Base-by-base conservation (phyloP, 92 coral and sea anemone genomes). In the Muricea muricata region DNA sequence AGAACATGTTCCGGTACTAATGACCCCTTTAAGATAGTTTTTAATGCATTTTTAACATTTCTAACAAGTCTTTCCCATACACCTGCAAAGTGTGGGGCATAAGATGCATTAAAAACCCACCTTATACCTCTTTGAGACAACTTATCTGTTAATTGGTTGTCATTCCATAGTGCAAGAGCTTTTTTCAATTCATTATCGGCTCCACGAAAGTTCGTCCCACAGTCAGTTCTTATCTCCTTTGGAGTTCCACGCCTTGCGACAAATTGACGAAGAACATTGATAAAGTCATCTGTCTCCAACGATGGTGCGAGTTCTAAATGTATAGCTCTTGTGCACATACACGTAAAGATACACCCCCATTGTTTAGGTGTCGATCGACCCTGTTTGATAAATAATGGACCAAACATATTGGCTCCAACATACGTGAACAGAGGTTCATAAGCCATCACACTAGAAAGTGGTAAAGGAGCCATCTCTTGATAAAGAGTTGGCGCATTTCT, bases 61-160 rank as follows among this genome's bases (percentile, higher is more conserved):
- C 86, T 45, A n/a, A 87, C 87, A 0, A 87, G 84, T 30, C 91
- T 75, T 63, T 91, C 91, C 89, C 89, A 91, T 0, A 91, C 89
- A 15, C 89, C 93, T 8, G 91, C 88, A 88, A 84, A 66, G 32
- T 86, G 88, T 34, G 85, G 84, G 10, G 90, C 93, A 37, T 76
- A 31, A n/a, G 93, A 90, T 24, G 93, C 90, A 55, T 90, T 85
- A 45, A 90, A 90, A 13, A 70, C 57, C 89, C 93, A 87, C 34
- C 42, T 45, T 72, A n/a, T 74, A 18, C 81, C 67, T 40, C 85
- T 79, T 72, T 45, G 74, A 86, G 26, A 34, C 78, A 87, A 35
- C 30, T 83, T 88, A 32, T 48, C 54, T 73, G 60, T 65, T 34
- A 86, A 18, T 2, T 63, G 40, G 14, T 40, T 40, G 41, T 92